Conservation (phyloP, 2,888 invertebrate genomes). For the Amiota mariae region DNA sequence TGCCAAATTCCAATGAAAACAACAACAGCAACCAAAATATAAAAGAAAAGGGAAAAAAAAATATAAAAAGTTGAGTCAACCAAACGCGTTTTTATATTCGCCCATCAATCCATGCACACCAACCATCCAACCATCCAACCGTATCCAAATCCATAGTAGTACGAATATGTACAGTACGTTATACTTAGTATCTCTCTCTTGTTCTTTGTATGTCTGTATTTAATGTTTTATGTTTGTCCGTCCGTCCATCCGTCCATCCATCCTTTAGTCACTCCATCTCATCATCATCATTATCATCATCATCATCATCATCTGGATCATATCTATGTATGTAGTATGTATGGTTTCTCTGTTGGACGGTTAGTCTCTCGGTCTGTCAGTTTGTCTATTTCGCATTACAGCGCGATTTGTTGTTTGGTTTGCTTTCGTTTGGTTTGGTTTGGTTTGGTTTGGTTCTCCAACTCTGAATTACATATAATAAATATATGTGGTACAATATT, state of each 20-base stretch:
- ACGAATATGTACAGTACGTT: constrained; percentile 17
- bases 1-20: constrained; percentile 39
- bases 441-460: constrained; percentile 23
- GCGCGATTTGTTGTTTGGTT: constrained; percentile 39
- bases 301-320: background rate
- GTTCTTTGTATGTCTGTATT: constrained; percentile 62
- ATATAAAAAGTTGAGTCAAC: constrained; percentile 59
- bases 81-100: constrained; percentile 48
- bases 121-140: constrained; percentile 62
- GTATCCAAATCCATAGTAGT: constrained; percentile 67
- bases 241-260: constrained; percentile 33
- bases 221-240: constrained; percentile 68
- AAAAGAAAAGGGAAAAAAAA: no score
- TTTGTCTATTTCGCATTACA: constrained; percentile 66
- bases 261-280: background rate
- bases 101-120: constrained; percentile 55
- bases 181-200: constrained; percentile 26
- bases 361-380: constrained; percentile 36
- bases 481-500: no score
- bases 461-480: background rate
- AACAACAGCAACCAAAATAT: constrained; percentile 30
- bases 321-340: constrained; percentile 67
- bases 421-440: no score
- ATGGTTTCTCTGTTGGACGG: constrained; percentile 55
- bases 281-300: background rate